Base-by-base conservation (phyloP, 2,113 vertebrate genomes). In the Dromiciops gliroides region DNA sequence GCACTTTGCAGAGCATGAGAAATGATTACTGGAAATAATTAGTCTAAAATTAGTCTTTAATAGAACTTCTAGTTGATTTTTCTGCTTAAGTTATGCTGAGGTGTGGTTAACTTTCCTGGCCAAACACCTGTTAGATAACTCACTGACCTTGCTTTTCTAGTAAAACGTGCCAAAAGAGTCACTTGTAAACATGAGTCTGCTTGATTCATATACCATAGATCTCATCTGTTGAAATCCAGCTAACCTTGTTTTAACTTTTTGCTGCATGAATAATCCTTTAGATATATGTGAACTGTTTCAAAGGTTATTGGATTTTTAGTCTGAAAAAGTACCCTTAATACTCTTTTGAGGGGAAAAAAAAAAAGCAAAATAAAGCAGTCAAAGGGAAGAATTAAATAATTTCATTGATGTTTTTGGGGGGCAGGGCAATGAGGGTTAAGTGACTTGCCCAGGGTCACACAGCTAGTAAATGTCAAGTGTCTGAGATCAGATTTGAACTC, bases 231-330 rank as follows among this genome's bases (percentile, higher is more conserved):
- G 60, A 49, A 67, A 92, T 24, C 48, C 25, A 23, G 16, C 37
- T 67, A 92, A 92, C 91, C 19, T 60, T 49, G 91, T 92, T 92
- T 48, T 48, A 56, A 91, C 16, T 49, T 92, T 92, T 67, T 60
- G 31, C 23, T 92, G 53, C 22, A 14, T 56, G 10, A 37, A 60
- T 92, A 49, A 19, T 67, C 47, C 10, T 50, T 48, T 48, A 49
- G 19, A 23, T 48, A 24, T 8, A 48, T 67, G 48, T 92, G 53
- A 48, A 92, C 28, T 60, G 52, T 60, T 92, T 48, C 28, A 92
- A n/a, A 48, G 48, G 49, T 67, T 37, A 53, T 22, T 75, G n/a
- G 60, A n/a, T 19, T 75, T 75, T 75, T 75, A 75, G 60, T 75
- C 31, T 75, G 60, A 23, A 67, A 48, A 67, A 92, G 22, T 44